A percentile compares a stretch with the other conserved stretches of the same genome.
These are phyloP conservation scores for Chaetogeoica ovagalla DNA, from an alignment of 2,888 invertebrate species.

Conservation along the genomic window DNA sequence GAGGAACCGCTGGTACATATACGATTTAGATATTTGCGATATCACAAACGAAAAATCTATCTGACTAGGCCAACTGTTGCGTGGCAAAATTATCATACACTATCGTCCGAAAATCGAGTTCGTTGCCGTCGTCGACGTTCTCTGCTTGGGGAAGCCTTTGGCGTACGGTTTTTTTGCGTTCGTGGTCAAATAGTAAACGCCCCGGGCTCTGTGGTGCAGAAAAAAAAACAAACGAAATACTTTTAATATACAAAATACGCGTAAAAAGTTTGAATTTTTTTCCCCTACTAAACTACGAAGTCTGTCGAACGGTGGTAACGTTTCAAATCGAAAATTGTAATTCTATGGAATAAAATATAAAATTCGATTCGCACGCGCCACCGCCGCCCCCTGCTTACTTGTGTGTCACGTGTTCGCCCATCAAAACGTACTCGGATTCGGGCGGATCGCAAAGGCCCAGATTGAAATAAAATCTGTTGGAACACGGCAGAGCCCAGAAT, in stretches of 20 bases:
- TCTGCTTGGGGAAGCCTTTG: conserved; percentile 73
- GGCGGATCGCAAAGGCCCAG: conserved; percentile 82
- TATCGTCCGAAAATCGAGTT: background rate
- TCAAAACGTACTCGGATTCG: conserved; percentile 77
- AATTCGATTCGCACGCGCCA: too few relatives aligned
- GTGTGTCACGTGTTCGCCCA: conserved; percentile 81
- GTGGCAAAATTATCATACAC: too few relatives aligned
- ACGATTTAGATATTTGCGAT: background rate
- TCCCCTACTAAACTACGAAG: too few relatives aligned
- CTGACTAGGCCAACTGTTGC: background rate
- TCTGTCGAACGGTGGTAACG: background rate
- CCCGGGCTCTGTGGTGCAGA: conserved; percentile 69
- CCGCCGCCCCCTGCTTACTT: conserved; percentile 65
- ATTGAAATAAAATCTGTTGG: conserved; percentile 79
- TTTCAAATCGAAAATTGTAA: background rate
- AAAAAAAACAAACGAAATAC: background rate
- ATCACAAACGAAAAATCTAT: conserved; percentile 4
- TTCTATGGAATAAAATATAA: background rate
- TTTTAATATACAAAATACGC: too few relatives aligned
- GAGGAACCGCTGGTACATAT: background rate
- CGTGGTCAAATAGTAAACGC: conserved; percentile 84
- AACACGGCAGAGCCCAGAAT: conserved; percentile 84
- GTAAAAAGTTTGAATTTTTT: too few relatives aligned
- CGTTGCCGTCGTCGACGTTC: conserved; percentile 22
- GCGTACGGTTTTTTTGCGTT: conserved; percentile 82